These are phyloP conservation scores for Paratrypauchen microcephalus DNA, from an alignment of 2,797 vertebrate genomes.

Conservation along the genomic window DNA sequence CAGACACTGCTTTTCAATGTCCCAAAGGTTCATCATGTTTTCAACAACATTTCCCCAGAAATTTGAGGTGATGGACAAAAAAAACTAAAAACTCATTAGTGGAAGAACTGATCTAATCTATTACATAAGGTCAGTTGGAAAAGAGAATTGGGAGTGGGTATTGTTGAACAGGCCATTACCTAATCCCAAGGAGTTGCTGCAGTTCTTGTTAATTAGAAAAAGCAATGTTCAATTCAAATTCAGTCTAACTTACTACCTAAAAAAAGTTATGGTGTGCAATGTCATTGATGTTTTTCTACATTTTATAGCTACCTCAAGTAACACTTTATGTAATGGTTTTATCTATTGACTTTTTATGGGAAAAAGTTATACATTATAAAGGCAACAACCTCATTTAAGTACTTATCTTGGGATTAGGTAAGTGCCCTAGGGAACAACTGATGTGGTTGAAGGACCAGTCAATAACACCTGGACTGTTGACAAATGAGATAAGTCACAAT, in stretches of 20 bases:
- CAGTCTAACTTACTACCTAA: conserved; percentile 29
- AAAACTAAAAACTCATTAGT: background rate
- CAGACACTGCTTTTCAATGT: background rate
- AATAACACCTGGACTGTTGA: too few species aligned
- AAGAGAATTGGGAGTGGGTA: conserved; percentile 47
- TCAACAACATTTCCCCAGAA: background rate
- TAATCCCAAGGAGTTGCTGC: conserved; percentile 27
- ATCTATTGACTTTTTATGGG: background rate
- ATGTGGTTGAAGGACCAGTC: too few species aligned
- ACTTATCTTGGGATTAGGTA: too few species aligned
- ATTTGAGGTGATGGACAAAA: conserved; percentile 10
- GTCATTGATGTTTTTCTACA: background rate
- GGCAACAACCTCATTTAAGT: too few species aligned
- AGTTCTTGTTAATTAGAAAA: conserved; percentile 34
- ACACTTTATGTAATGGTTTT: background rate
- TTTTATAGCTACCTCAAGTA: background rate
- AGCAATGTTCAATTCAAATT: conserved; percentile 15
- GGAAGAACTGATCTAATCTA: conserved; percentile 28
- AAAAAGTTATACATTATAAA: too few species aligned
- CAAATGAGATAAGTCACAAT: too few species aligned
- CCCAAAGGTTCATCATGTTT: conserved; percentile 11
- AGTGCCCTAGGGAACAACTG: too few species aligned
- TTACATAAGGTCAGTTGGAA: conserved; percentile 21
- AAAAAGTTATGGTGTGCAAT: background rate
- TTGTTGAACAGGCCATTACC: conserved; percentile 24